phyloP scores from a whole-genome alignment of 1,140 invertebrate species.

The Acromyrmex echinatior region DNA sequence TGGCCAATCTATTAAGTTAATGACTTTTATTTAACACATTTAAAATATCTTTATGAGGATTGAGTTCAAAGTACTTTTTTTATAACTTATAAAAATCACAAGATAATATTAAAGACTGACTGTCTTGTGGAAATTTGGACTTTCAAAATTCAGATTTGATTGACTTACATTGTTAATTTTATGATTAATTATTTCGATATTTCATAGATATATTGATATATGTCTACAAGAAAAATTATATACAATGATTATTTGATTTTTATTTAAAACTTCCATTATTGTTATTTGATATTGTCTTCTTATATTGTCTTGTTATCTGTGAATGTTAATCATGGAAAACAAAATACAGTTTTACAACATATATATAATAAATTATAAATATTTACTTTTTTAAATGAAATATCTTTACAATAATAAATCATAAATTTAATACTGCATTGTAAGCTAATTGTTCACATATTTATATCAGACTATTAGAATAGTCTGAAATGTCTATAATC shows the following conservation, averaged over 20 bases:
- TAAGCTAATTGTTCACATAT: background rate
- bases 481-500: background rate
- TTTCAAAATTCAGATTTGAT: background rate
- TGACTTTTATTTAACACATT: background rate
- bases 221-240: no score
- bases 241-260: background rate
- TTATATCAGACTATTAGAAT: background rate
- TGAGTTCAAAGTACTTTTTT: slow-evolving; percentile 14
- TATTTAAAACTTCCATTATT: background rate
- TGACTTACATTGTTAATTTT: background rate
- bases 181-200: background rate
- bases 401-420: background rate
- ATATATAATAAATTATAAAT: background rate
- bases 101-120: background rate
- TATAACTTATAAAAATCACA: background rate
- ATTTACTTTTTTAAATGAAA: background rate
- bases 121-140: background rate
- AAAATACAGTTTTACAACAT: background rate
- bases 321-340: background rate
- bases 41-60: background rate
- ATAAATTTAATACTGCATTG: background rate
- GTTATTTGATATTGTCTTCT: background rate
- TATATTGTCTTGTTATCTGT: background rate
- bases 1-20: background rate
- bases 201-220: background rate